Evolutionary conservation across 2,113 vertebrate species (phyloP).

Genomic region (Rhombomys opimus): DNA sequence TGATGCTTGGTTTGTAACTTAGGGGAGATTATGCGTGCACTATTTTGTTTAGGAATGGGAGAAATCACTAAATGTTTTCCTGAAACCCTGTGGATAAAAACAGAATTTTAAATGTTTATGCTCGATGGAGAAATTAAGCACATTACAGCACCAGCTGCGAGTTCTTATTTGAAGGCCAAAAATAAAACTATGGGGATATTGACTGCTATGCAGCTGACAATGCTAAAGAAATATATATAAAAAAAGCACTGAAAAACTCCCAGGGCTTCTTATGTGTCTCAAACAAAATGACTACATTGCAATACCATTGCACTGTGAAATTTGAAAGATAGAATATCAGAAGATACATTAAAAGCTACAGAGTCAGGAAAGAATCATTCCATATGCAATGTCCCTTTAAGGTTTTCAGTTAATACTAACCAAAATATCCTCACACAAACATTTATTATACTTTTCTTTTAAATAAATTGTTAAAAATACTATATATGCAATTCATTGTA

Average conservation of each 20-base stretch:
- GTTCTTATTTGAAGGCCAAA: conserved; percentile 67
- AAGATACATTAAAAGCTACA: not conserved
- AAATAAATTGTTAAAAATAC: not conserved
- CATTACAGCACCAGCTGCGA: conserved; percentile 74
- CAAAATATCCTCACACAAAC: not conserved
- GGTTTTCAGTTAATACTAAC: not conserved
- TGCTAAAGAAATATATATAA: conserved; percentile 20
- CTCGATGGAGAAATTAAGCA: conserved; percentile 71
- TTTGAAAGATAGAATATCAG: not conserved
- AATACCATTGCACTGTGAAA: not conserved
- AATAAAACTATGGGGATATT: conserved; percentile 61
- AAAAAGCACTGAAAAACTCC: not conserved
- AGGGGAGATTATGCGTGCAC: not conserved
- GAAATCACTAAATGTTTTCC: conserved; percentile 59
- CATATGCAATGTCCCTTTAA: not conserved
- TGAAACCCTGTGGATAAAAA: conserved; percentile 69
- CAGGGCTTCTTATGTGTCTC: not conserved
- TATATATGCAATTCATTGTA: not conserved
- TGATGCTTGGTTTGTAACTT: not conserved
- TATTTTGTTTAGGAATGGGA: conserved; percentile 52
- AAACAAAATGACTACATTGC: not conserved
- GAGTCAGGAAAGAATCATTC: not conserved
- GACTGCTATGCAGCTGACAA: conserved; percentile 25
- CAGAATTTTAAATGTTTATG: conserved; percentile 59
- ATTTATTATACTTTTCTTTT: not conserved